Evolutionary conservation across 2,797 vertebrate genomes (phyloP).

Genomic region (Ctenochaetus hawaiiensis): DNA sequence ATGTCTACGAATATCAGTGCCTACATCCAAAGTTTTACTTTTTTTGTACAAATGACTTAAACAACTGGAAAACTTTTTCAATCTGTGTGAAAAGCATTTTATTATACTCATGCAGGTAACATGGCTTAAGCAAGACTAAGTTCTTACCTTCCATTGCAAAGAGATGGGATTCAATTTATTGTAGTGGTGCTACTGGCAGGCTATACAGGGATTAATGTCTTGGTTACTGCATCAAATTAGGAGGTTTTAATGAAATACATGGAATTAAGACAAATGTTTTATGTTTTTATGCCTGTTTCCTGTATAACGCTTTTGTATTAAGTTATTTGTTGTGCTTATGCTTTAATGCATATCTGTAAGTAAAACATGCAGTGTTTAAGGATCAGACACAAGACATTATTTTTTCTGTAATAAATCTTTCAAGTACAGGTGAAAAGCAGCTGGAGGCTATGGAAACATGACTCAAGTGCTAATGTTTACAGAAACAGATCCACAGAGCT

Average conservation of each 20-base stretch:
- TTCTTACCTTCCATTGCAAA: no score
- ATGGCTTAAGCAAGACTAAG: no score
- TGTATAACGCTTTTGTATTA: background rate
- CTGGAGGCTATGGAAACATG: slow-evolving; percentile 8
- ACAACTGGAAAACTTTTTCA: no score
- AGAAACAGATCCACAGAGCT: background rate
- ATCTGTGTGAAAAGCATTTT: no score
- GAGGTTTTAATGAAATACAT: background rate
- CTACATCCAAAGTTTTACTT: no score
- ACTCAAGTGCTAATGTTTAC: slow-evolving; percentile 10
- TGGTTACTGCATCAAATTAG: background rate
- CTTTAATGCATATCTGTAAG: background rate
- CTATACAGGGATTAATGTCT: background rate
- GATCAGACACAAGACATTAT: background rate
- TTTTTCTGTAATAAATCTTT: background rate
- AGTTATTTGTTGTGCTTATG: background rate
- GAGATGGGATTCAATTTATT: no score
- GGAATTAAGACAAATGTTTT: background rate
- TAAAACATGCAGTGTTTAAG: slow-evolving; percentile 9
- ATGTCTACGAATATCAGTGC: background rate
- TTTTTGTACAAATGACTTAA: no score
- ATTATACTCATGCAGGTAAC: no score
- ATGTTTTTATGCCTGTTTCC: background rate
- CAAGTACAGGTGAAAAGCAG: background rate
- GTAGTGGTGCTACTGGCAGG: no score